These are phyloP conservation scores for Aleadryas rufinucha DNA, from an alignment of 2,113 vertebrate species.

Conservation along the genomic window DNA sequence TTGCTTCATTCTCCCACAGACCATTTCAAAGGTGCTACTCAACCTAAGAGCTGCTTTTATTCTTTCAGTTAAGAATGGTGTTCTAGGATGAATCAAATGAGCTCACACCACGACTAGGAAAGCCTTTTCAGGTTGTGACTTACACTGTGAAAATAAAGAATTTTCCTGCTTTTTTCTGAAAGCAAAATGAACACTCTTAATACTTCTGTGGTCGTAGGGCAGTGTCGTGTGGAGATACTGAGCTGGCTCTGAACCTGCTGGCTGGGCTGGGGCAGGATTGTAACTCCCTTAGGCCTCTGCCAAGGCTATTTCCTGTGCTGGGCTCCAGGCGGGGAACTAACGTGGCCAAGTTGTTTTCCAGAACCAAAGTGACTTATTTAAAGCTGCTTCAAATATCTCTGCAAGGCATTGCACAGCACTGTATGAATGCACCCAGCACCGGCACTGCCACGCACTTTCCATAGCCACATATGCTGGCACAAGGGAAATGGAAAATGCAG, in stretches of 20 bases:
- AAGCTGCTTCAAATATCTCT: background rate
- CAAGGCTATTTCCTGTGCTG: background rate
- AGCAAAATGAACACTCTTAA: background rate
- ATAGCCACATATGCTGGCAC: background rate
- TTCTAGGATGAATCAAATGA: background rate
- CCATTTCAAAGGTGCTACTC: background rate
- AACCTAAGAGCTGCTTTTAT: background rate
- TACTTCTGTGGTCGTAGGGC: background rate
- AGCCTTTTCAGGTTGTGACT: background rate
- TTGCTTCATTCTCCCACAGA: background rate
- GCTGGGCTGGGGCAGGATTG: background rate
- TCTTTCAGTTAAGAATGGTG: background rate
- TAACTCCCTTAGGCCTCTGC: fast-evolving
- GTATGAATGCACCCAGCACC: background rate
- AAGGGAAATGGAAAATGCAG: background rate
- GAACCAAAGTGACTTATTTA: background rate
- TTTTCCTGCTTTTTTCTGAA: background rate
- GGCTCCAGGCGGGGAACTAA: background rate
- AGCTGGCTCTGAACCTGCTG: background rate
- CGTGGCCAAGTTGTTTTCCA: background rate
- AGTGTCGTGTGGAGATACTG: background rate
- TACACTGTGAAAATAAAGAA: background rate
- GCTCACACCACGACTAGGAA: background rate
- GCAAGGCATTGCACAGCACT: background rate
- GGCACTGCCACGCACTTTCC: background rate